Evolutionary conservation across 1,140 invertebrate species (phyloP).

Genomic region (Pseudomyrmex sp.): DNA sequence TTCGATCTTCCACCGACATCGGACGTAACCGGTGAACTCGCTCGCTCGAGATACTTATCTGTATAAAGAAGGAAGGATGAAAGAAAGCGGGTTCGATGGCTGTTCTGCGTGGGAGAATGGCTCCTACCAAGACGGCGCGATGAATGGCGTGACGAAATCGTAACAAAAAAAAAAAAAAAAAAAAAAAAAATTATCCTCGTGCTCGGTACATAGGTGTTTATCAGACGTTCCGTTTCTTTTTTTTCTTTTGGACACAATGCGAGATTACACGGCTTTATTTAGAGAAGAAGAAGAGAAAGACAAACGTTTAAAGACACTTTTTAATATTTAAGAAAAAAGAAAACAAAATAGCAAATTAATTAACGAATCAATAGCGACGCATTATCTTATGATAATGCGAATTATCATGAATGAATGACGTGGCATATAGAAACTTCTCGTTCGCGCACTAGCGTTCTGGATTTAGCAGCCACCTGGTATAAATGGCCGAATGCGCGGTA

Average conservation of each 20-base stretch:
- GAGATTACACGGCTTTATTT: neutral
- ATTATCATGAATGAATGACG: slow-evolving; percentile 9
- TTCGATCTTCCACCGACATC: slow-evolving; percentile 58
- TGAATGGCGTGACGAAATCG: slow-evolving; percentile 71
- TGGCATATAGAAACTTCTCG: neutral
- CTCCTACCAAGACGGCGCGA: slow-evolving; percentile 45
- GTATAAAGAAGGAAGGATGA: slow-evolving; percentile 61
- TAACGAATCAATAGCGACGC: slow-evolving; percentile 19
- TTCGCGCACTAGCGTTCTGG: slow-evolving; percentile 15
- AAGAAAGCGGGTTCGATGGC: slow-evolving; percentile 77
- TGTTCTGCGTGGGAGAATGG: slow-evolving; percentile 81
- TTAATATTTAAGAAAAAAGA: neutral
- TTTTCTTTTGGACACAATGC: neutral
- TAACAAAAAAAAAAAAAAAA: slow-evolving; percentile 36
- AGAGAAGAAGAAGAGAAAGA: neutral
- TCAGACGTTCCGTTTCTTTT: neutral
- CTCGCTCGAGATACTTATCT: slow-evolving; percentile 66
- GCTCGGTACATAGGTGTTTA: slow-evolving; percentile 31
- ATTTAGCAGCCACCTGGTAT: slow-evolving; percentile 66
- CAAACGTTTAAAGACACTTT: neutral
- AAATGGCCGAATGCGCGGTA: slow-evolving; percentile 58
- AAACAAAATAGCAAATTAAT: slow-evolving; percentile 30
- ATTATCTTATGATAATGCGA: neutral
- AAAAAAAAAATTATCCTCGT: slow-evolving; percentile 57
- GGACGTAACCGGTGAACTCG: slow-evolving; percentile 26